Evolutionary conservation across 64 coral and sea anemone genomes (phyloP), one percentile per base, ranked within the genome.

Genomic region (Actinia tenebrosa): DNA sequence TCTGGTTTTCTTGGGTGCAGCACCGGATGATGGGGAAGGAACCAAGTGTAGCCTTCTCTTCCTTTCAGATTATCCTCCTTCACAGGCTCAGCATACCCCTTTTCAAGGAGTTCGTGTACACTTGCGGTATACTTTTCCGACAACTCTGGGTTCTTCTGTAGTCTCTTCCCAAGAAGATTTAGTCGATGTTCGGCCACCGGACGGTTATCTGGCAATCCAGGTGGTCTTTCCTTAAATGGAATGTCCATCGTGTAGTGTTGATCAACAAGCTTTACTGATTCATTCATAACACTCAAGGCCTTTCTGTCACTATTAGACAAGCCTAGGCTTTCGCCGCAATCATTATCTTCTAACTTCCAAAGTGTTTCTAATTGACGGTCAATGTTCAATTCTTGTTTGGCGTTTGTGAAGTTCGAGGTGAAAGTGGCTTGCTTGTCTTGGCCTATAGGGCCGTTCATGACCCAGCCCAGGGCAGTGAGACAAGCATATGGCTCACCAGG

Each of bases 21-120:
- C 13, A 89, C 88, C 4, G 83, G 83, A 13, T 93, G 88, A 66
- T 93, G 84, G 15, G 92, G 84, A 82, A 89, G 88, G 54, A 89
- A 89, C 92, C 88, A 93, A 5, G 62, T 85, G 42, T 69, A 75
- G 20, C 81, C 88, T 27, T 84, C 69, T 56, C 45, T 69, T 3
- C n/a, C 45, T 20, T 80, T 53, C 44, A 80, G 26, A 52, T 89
- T 80, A 66, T 80, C 87, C 5, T 52, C 17, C 9, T 45, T 62
- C 9, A 89, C 88, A 11, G 68, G 82, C 43, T 54, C 46, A 56
- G 88, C 88, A 53, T 89, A 89, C 10, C 66, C 88, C 10, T 81
- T 81, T 53, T 53, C 50, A 53, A 81, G 18, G 79, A 50, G 50
- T 81, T 81, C 79, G 17, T 81, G 44, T 23, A 81, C 50, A 8